Evolutionary conservation across 2,113 vertebrate species (phyloP).

Genomic region (Dasyornis broadbenti): DNA sequence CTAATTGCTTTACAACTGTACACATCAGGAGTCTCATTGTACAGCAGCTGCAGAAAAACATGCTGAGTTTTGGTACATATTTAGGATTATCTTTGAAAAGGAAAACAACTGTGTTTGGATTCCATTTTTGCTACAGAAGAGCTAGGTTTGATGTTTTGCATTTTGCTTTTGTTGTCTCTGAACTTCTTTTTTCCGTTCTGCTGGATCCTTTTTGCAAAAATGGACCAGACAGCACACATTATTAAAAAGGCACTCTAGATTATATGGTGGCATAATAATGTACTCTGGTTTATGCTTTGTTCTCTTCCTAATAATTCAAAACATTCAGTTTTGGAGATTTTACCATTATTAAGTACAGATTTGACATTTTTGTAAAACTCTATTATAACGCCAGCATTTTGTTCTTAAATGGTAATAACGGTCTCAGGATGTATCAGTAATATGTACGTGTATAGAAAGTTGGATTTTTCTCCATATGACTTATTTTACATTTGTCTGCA

Average conservation of each 20-base stretch:
- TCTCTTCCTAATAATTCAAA: constrained; percentile 16
- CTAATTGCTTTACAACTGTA: constrained; percentile 14
- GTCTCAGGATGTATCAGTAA: background rate
- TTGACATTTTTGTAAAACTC: constrained; percentile 13
- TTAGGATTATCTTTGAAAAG: background rate
- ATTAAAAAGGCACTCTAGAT: constrained; percentile 26
- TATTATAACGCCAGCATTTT: background rate
- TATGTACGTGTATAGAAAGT: background rate
- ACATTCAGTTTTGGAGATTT: background rate
- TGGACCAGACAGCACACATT: background rate
- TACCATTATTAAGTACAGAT: background rate
- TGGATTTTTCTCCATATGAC: background rate
- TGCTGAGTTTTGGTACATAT: background rate
- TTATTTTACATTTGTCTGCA: background rate
- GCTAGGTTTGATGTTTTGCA: background rate
- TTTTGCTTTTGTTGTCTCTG: background rate
- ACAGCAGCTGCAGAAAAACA: constrained; percentile 1
- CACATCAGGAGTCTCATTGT: constrained; percentile 9
- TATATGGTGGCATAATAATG: background rate
- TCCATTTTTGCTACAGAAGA: background rate
- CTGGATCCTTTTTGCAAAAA: background rate
- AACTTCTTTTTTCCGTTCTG: background rate
- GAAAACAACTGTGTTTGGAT: background rate
- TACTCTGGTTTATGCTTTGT: constrained; percentile 28
- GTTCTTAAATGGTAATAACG: constrained; percentile 2